Evolutionary conservation across 2,888 invertebrate species (phyloP), one percentile per base, ranked within the genome.

Genomic region (Ashinkailepas kermadecensis): DNA sequence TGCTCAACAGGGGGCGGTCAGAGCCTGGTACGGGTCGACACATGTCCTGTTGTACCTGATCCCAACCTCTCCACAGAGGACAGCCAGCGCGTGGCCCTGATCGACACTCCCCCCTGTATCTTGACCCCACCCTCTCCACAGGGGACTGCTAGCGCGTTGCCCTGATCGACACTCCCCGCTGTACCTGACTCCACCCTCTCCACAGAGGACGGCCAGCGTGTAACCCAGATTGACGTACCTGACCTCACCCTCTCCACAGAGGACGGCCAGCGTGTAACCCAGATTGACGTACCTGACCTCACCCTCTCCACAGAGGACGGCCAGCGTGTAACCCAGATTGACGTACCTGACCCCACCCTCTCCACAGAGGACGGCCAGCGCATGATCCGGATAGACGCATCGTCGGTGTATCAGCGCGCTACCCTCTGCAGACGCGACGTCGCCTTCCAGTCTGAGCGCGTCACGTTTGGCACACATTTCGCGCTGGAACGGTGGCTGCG

Each of bases 401-500:
- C 54, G 18, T 54, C 56, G 9, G 74, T 74, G 54, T 74, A 74
- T 18, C 74, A 74, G 74, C 74, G 74, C 18, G 54, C 74, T 8
- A 56, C 74, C 21, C 54, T 21, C 56, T 74, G 74, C 23, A 25
- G 39, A 1, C 74, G 74, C 21, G 56, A 54, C 18, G n/a, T 64
- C n/a, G 58, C n/a, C 21, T 64, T 80, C 65, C 59, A 81, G 78
- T 57, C 67, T 18, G 82, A 82, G n/a, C 25, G 82, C 54, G 62
- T 82, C 57, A 81, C 78, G 1, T 78, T 81, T 21, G 82, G 82
- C 56, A 82, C 82, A 25, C 58, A 74, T 54, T 82, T 81, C 78
- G 82, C 82, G 12, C 70, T 82, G 59, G 80, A 80, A 21, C 82
- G 74, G 15, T 74, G 74, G 74, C 74, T 74, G 74, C 39, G 56